Base-by-base conservation (phyloP, 2,888 invertebrate genomes). In the Mactromeris polynyma region DNA sequence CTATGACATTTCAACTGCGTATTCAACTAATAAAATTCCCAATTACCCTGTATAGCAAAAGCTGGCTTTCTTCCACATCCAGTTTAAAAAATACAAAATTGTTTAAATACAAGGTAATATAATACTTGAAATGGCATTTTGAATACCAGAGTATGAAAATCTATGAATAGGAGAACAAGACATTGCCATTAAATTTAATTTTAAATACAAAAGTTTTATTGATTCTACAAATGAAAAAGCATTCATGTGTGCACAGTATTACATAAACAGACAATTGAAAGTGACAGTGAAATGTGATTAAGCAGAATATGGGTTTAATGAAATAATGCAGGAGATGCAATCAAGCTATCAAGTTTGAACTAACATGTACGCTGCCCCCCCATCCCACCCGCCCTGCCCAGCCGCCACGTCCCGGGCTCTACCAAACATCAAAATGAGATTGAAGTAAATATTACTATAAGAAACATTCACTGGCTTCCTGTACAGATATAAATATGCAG, bases 171-270 rank as follows among this genome's bases (percentile, higher is more conserved):
- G 11, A 19, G 51, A 78, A 84, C 84, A 78, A 77, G 77, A 83
- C 26, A 54, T 19, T 38, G 31, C 26, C 46, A 84, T 78, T 84
- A 38, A 36, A 78, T 51, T 83, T 77, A 42, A 77, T 51, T 78
- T 40, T 9, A 46, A 77, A 42, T 46, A 77, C 77, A 83, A 73
- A 77, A 26, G 31, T 36, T 36, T n/a, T 78, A 83, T 78, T 78
- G 78, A 78, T 84, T 38, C 9, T 64, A 64, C 26, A 26, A 64
- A 64, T 64, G 17, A n/a, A n/a, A 64, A 11, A n/a, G n/a, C 58
- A 64, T 26, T 64, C 58, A 26, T 26, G n/a, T 26, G 26, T 64
- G 26, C 26, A 26, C 26, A 64, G 46, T 46, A n/a, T 64, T 64
- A 64, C 26, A 58, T n/a, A 58, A 58, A n/a, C 58, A 58, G 0